Percentiles rank a stretch among this genome's conserved stretches.
Conservation (phyloP, 1,140 invertebrate genomes). For the Alviniconcha marisindica region DNA sequence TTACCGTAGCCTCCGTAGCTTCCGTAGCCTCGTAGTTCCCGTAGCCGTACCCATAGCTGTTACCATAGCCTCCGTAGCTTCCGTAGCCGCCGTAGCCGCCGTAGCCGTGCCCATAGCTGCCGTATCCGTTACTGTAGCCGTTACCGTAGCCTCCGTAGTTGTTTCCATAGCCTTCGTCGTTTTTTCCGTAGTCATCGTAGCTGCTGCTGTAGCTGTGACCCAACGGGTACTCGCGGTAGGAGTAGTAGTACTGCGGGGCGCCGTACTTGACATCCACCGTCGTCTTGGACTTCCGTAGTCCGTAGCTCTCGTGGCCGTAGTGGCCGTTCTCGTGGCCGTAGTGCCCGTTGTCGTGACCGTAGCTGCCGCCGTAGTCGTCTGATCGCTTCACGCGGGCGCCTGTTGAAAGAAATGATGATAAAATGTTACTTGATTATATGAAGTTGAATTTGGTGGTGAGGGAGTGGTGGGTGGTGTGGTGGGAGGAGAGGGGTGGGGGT, state of each 20-base stretch:
- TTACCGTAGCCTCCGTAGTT: constrained; percentile 5
- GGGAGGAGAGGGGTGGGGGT: too few relatives aligned
- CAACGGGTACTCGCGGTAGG: constrained; percentile 4
- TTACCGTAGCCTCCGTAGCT: not conserved
- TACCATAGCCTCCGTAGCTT: not conserved
- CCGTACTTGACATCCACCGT: constrained; percentile 24
- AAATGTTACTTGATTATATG: not conserved
- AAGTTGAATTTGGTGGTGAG: not conserved
- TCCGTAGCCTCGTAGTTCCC: not conserved
- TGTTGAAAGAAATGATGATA: not conserved
- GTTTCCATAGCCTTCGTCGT: not conserved
- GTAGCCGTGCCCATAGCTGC: not conserved
- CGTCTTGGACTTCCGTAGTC: not conserved
- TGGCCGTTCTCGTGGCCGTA: not conserved
- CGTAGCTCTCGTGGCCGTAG: constrained; percentile 15
- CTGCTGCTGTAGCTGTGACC: constrained; percentile 25
- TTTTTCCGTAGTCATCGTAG: not conserved
- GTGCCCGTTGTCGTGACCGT: too few relatives aligned
- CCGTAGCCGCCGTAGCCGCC: not conserved
- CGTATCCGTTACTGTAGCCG: not conserved
- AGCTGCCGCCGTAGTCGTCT: not conserved
- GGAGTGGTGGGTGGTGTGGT: too few relatives aligned
- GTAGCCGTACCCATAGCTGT: not conserved
- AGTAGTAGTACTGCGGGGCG: not conserved
- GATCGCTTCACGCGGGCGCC: not conserved